These are phyloP conservation scores for Drosophila dunni DNA, from an alignment of 1,140 invertebrate species.

Conservation along the genomic window DNA sequence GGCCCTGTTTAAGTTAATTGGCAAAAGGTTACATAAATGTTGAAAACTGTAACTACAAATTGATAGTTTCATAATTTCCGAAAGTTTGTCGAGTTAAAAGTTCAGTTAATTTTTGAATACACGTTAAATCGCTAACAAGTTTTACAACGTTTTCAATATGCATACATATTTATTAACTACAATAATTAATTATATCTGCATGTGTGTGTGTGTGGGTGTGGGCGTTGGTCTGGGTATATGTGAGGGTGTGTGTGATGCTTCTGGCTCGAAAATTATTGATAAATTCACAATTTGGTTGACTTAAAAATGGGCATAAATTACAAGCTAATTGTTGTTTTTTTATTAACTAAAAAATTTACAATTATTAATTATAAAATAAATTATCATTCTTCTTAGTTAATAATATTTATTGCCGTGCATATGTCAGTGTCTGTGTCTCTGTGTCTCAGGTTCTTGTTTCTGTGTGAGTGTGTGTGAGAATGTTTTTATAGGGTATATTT, in stretches of 20 bases:
- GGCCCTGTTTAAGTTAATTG: not conserved
- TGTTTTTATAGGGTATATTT: slow-evolving; percentile 19
- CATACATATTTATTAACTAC: slow-evolving; percentile 30
- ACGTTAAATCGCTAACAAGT: slow-evolving; percentile 49
- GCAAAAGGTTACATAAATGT: slow-evolving; percentile 14
- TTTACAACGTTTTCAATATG: slow-evolving; percentile 52
- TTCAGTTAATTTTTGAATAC: slow-evolving; percentile 60
- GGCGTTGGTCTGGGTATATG: slow-evolving; percentile 17
- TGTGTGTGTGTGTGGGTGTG: slow-evolving; percentile 28
- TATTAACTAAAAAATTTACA: slow-evolving; percentile 81
- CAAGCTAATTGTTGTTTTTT: slow-evolving; percentile 56
- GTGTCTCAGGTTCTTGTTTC: slow-evolving; percentile 36
- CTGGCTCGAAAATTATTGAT: slow-evolving; percentile 47
- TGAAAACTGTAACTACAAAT: slow-evolving; percentile 61
- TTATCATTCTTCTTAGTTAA: slow-evolving; percentile 76
- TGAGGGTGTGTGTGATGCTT: slow-evolving; percentile 57
- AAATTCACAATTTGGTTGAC: slow-evolving; percentile 60
- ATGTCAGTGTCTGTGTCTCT: slow-evolving; percentile 5
- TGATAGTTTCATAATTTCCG: slow-evolving; percentile 2
- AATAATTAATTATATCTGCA: slow-evolving; percentile 32
- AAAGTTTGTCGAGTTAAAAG: slow-evolving; percentile 25
- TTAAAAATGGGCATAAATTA: slow-evolving; percentile 57
- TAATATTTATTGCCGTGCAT: slow-evolving; percentile 71
- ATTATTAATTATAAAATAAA: slow-evolving; percentile 78
- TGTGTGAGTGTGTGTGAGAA: slow-evolving; percentile 50